phyloP scores from a whole-genome alignment of 53 echinoderm and acorn worm species.

The Temnopleurus reevesii region DNA sequence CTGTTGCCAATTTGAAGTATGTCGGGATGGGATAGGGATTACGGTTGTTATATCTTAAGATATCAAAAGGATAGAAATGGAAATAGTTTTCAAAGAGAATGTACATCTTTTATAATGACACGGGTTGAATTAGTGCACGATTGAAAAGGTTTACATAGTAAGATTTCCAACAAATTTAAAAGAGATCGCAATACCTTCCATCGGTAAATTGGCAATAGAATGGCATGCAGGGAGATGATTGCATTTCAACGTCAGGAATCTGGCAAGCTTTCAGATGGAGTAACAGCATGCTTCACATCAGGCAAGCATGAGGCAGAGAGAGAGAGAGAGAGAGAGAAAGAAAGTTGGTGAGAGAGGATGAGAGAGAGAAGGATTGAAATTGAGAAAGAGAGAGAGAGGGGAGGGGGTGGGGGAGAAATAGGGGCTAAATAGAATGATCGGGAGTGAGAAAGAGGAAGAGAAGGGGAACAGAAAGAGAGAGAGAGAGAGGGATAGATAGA shows the following conservation, averaged over 20 bases:
- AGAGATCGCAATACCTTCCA: neutral
- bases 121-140: neutral
- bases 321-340: neutral
- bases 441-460: neutral
- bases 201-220: neutral
- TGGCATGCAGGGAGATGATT: slow-evolving; percentile 25
- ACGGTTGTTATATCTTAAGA: no score
- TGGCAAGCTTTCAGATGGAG: neutral
- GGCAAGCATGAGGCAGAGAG: neutral
- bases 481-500: neutral
- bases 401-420: no score
- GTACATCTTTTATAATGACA: no score
- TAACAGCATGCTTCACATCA: neutral
- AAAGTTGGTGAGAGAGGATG: neutral
- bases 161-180: no score
- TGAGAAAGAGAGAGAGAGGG: neutral
- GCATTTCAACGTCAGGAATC: neutral
- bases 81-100: no score
- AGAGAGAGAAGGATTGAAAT: neutral
- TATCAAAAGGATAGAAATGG: no score
- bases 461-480: neutral
- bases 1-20: neutral
- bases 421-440: neutral
- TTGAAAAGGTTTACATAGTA: neutral
- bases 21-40: neutral